Evolutionary conservation across 2,888 invertebrate species (phyloP).

Genomic region (Lucinisca nassula): DNA sequence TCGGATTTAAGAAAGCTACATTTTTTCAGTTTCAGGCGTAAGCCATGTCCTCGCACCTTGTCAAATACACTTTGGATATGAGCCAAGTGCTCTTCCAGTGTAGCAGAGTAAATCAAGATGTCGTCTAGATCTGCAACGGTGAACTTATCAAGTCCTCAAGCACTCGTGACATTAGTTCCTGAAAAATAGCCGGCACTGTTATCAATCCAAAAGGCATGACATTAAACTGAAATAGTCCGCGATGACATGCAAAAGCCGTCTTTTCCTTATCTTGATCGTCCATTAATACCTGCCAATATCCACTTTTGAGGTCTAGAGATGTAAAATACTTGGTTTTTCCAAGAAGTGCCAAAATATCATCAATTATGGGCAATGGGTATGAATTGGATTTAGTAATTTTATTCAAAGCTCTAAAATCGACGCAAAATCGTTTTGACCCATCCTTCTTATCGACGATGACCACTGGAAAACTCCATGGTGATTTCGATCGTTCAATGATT

Average conservation of each 20-base stretch:
- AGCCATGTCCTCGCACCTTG: no score
- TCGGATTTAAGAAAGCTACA: no score
- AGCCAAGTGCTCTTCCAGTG: no score
- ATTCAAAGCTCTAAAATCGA: neutral
- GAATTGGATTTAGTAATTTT: slow-evolving; percentile 18
- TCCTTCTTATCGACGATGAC: slow-evolving; percentile 14
- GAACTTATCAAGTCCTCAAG: slow-evolving; percentile 18
- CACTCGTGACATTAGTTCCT: no score
- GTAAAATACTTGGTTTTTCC: slow-evolving; percentile 39
- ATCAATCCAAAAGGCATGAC: no score
- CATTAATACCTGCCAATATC: slow-evolving; percentile 50
- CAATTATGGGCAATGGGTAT: slow-evolving; percentile 25
- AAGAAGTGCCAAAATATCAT: slow-evolving; percentile 18
- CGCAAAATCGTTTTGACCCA: no score
- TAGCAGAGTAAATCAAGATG: slow-evolving; percentile 52
- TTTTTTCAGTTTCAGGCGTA: no score
- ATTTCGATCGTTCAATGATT: no score
- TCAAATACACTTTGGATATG: no score
- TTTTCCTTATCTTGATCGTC: slow-evolving; percentile 52
- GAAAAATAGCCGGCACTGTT: no score
- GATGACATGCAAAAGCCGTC: no score
- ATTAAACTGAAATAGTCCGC: no score
- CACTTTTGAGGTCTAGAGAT: slow-evolving; percentile 39
- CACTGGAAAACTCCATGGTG: neutral
- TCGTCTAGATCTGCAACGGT: neutral